Evolutionary conservation across 2,888 invertebrate species (phyloP), one percentile per base, ranked within the genome.

Genomic region (Liposcelis brunnea): DNA sequence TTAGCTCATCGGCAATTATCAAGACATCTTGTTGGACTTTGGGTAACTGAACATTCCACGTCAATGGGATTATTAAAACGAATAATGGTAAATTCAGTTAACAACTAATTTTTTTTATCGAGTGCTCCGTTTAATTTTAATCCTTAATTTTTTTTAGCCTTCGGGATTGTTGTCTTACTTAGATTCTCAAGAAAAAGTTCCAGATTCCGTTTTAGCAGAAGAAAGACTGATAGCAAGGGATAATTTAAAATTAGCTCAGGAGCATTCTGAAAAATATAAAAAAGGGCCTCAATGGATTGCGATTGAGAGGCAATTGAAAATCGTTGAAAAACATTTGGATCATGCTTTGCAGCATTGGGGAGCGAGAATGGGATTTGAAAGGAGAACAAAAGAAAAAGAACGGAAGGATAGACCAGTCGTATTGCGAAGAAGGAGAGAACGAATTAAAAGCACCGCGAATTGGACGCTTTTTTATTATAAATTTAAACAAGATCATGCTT

Each of bases 401-500:
- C 63, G 73, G 40, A 74, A 75, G 53, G 78, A 85, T 57, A 71
- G 89, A 42, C 97, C 95, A 3, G 86, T 98, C 7, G 86, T 95
- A 2, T 66, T 98, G 54, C 71, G 97, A 32, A 80, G 93, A 56
- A 71, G 95, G 5, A 69, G 98, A 16, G 90, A 93, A 62, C 66
- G 85, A 49, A 76, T 93, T 49, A 89, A 89, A 65, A 77, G 82
- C 43, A 78, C 77, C 55, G 80, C 83, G 15, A 94, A 94, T 67
- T 93, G 93, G 87, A 75, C 79, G 43, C 70, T 90, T 52, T 95
- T 98, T 68, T 97, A 91, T 66, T 90, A 87, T 64, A 85, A 90
- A 65, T 98, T 98, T 65, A 77, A 77, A 58, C 77, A 77, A 58
- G 94, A 98, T 67, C 97, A 97, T 61, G 81, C 87, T 47, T 74